Evolutionary conservation across 1,140 invertebrate species (phyloP).

Genomic region (Cylas formicarius): DNA sequence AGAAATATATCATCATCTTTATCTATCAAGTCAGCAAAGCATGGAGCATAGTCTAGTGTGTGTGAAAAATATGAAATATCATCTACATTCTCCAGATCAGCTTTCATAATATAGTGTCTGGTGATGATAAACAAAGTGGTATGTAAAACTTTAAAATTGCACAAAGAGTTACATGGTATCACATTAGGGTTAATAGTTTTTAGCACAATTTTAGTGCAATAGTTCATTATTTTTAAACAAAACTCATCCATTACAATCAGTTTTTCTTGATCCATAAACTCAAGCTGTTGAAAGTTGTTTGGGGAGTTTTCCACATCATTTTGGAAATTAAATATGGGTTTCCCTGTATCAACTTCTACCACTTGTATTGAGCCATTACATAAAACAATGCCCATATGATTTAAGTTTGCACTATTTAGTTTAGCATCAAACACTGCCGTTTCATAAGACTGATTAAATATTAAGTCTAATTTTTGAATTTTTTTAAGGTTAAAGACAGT

Average conservation of each 20-base stretch:
- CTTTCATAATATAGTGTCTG: conserved; percentile 15
- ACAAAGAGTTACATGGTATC: conserved; percentile 12
- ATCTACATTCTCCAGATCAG: conserved; percentile 8
- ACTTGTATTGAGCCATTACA: conserved; percentile 1
- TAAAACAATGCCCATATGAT: too few relatives aligned
- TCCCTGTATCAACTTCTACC: background rate
- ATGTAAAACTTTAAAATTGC: conserved; percentile 4
- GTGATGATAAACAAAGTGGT: conserved; percentile 6
- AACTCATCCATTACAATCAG: conserved; percentile 9
- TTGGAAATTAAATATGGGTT: conserved; percentile 3
- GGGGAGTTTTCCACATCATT: background rate
- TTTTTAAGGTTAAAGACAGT: conserved; percentile 3
- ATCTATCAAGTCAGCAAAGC: background rate
- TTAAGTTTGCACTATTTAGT: conserved; percentile 2
- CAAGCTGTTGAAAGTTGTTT: conserved; percentile 10
- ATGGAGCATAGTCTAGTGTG: conserved; percentile 5
- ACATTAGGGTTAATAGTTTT: conserved; percentile 11
- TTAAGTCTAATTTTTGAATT: background rate
- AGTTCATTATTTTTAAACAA: conserved; percentile 5
- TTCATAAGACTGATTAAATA: background rate
- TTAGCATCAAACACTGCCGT: conserved; percentile 5
- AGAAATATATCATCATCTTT: conserved; percentile 2
- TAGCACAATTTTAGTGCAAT: conserved; percentile 5
- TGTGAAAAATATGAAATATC: conserved; percentile 13
- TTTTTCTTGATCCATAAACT: conserved; percentile 4